Conservation (phyloP, 1,140 invertebrate species). For the Listronotus oregonensis region DNA sequence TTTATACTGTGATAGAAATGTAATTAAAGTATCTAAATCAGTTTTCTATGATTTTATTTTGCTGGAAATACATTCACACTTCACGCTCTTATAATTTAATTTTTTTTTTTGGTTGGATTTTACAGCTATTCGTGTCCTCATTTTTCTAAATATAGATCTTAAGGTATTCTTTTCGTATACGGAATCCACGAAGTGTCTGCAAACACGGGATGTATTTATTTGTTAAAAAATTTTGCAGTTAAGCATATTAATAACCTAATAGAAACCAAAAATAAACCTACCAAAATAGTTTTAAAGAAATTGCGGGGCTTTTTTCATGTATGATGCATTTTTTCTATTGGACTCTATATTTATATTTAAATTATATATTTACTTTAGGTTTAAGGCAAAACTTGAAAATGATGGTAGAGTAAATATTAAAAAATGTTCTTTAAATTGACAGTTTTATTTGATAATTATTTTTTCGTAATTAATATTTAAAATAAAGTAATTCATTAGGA, state of each 20-base stretch:
- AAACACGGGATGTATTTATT: too few species aligned
- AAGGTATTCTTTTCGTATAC: neutral
- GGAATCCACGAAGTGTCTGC: too few species aligned
- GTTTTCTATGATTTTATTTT: neutral
- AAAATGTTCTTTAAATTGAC: neutral
- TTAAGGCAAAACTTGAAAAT: conserved; percentile 3
- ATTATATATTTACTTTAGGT: conserved; percentile 1
- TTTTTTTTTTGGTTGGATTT: conserved; percentile 43
- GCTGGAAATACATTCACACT: conserved; percentile 16
- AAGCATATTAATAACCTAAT: too few species aligned
- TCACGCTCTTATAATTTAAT: conserved; percentile 19
- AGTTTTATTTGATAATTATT: neutral
- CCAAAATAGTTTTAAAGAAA: too few species aligned
- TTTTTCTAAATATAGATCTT: conserved; percentile 20
- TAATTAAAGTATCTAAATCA: conserved; percentile 43
- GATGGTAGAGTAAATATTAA: neutral
- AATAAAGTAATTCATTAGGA: too few species aligned
- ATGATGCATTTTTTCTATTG: too few species aligned
- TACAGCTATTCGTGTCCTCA: conserved; percentile 37
- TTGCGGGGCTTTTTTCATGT: too few species aligned
- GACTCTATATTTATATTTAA: neutral
- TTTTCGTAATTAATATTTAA: too few species aligned
- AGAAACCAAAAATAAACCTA: too few species aligned
- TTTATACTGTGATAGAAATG: conserved; percentile 51
- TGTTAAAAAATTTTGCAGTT: neutral